Percentiles rank a stretch among this genome's conserved stretches.
These are phyloP conservation scores for Coleophora deauratella DNA, from an alignment of 2,888 invertebrate genomes.

Conservation along the genomic window DNA sequence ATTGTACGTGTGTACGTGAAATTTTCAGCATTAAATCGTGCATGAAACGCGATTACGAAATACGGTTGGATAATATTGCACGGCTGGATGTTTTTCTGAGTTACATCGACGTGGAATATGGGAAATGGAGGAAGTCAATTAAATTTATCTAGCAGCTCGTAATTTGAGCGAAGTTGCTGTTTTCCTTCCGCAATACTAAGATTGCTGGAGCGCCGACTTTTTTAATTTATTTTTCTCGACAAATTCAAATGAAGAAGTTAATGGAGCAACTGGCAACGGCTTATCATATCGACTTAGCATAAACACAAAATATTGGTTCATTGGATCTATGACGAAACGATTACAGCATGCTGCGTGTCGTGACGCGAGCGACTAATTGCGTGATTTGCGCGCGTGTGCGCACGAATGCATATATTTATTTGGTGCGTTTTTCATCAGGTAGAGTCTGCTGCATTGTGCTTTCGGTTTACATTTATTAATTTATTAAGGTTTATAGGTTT, in stretches of 20 bases:
- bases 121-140: not conserved
- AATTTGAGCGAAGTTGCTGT: not conserved
- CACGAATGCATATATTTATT: slow-evolving; percentile 36
- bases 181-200: not conserved
- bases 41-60: slow-evolving; percentile 26
- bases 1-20: not conserved
- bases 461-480: too few relatives aligned
- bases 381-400: slow-evolving; percentile 25
- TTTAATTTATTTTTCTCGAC: too few relatives aligned
- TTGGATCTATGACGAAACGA: slow-evolving; percentile 50
- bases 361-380: slow-evolving; percentile 32
- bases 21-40: slow-evolving; percentile 20
- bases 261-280: not conserved
- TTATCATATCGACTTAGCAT: not conserved
- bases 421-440: too few relatives aligned
- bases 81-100: slow-evolving; percentile 7
- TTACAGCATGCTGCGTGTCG: slow-evolving; percentile 30
- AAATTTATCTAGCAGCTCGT: not conserved
- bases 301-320: slow-evolving; percentile 30
- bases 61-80: slow-evolving; percentile 19
- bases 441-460: too few relatives aligned
- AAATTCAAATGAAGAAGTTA: too few relatives aligned
- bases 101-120: not conserved
- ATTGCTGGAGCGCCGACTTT: too few relatives aligned
- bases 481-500: too few relatives aligned